Evolutionary conservation across 2,888 invertebrate species (phyloP), one percentile per base, ranked within the genome.

Genomic region (Suillia variegata): DNA sequence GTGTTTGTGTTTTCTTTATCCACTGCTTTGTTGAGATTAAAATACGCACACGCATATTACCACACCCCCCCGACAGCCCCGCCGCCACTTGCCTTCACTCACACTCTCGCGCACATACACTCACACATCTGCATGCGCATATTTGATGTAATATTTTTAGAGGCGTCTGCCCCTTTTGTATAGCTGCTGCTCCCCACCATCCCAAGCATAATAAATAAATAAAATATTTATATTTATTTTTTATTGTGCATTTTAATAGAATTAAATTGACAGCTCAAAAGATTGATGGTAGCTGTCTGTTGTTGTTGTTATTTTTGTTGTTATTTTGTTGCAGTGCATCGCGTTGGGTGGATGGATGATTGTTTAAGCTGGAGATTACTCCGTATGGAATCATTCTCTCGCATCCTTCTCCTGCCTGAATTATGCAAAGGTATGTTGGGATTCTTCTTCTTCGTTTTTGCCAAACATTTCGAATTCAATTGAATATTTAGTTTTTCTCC

Each of bases 261-360:
- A 67, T 67, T 62, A 66, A 65, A 67, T 67, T 68, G 68, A 65
- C 68, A 67, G 64, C 68, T 64, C 52, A 55, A 60, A 67, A 68
- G 67, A 68, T 68, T 68, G 67, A 68, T 67, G 67, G 62, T 55
- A 64, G 57, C 53, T 57, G 58, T 58, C 54, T 51, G 15, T 38
- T 38, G 3, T 8, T 38, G 38, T n/a, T 12, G 3, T 12, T n/a
- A 8, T 38, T 8, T n/a, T 18, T 13, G 17, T 18, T 20, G 33
- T 52, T 24, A 51, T 13, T n/a, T 5, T 24, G 15, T 8, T 26
- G 26, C 2, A 26, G 20, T 38, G 10, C 15, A 13, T 5, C n/a
- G 17, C n/a, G n/a, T n/a, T n/a, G n/a, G n/a, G n/a, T n/a, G n/a
- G n/a, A n/a, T n/a, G n/a, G n/a, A n/a, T n/a, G n/a, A n/a, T n/a